These are phyloP conservation scores for Pollenia griseotomentosa DNA, from an alignment of 2,888 invertebrate species.

Conservation along the genomic window DNA sequence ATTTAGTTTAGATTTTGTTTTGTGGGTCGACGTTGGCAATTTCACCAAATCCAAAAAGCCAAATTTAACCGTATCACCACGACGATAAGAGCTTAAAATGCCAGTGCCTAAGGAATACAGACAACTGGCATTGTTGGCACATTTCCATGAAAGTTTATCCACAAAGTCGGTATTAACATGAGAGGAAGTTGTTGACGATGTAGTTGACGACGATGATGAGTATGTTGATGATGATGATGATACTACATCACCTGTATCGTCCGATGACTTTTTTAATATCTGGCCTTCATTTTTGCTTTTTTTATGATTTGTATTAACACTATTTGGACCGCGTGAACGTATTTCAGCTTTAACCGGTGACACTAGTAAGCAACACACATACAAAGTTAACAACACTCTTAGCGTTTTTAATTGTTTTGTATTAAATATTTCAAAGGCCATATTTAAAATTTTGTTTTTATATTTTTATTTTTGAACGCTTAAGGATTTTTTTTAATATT, in stretches of 20 bases:
- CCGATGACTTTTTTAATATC: conserved; percentile 45
- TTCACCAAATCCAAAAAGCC: conserved; percentile 86
- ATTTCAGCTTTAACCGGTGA: conserved; percentile 64
- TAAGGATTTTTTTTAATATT: conserved; percentile 26
- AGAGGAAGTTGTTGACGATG: conserved; percentile 35
- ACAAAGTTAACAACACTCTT: conserved; percentile 57
- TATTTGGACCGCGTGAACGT: conserved; percentile 68
- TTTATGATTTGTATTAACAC: conserved; percentile 56
- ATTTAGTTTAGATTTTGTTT: conserved; percentile 75
- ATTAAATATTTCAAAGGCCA: conserved; percentile 63
- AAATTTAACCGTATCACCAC: conserved; percentile 86
- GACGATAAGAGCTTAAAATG: conserved; percentile 85
- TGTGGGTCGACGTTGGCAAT: conserved; percentile 78
- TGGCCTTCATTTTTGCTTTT: conserved; percentile 74
- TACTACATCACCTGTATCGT: neutral
- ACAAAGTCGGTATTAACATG: conserved; percentile 79
- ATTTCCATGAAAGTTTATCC: conserved; percentile 84
- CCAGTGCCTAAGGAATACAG: conserved; percentile 85
- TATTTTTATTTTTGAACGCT: conserved; percentile 16
- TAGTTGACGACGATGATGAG: conserved; percentile 3
- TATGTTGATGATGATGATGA: conserved; percentile 7
- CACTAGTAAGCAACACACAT: conserved; percentile 34
- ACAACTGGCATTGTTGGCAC: conserved; percentile 87
- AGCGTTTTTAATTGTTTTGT: conserved; percentile 56
- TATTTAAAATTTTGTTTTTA: conserved; percentile 36